Evolutionary conservation across 2,113 vertebrate species (phyloP), one percentile per base, ranked within the genome.

Genomic region (Mobula hypostoma): DNA sequence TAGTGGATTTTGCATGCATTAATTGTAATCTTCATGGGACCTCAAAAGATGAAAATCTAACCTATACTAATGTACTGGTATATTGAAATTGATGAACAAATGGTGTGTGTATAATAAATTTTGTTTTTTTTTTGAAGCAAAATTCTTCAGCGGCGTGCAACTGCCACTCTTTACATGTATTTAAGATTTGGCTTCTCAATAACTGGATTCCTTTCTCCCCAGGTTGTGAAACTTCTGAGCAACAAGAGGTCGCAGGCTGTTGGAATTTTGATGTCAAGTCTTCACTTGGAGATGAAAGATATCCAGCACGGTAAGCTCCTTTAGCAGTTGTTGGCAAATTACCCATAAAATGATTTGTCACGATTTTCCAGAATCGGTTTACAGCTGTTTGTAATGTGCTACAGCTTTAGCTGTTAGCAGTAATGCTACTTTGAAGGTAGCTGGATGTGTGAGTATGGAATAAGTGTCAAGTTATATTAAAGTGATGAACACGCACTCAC

Each of bases 191-290:
- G 17, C 14, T 94, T 80, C 5, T 27, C 19, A 66, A 56, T 24
- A 56, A 79, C 4, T 21, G 19, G 8, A 63, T 94, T 79, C 24
- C 9, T 78, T 66, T 36, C 24, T 68, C 61, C 27, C 11, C 32
- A 99, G 98, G 98, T 99, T 95, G 97, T 98, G 95, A 99, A 99
- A 96, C 97, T 99, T 72, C 96, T 99, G 94, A 99, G 97, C 96
- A 99, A 99, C 96, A 99, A 99, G 96, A 98, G 99, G 83, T 99
- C 98, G 94, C 99, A 99, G 96, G 98, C 98, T 70, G 99, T 99
- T 94, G 99, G 99, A 94, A 99, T 99, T 96, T 96, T 99, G 94
- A 99, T 99, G 99, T 99, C 99, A 94, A 99, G 98, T 66, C 97
- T 99, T 94, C 99, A 99, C 94, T 97, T 99, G 90, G 99, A 99